Percentiles rank a stretch among this genome's conserved stretches.
Conservation (phyloP, 2,113 vertebrate genomes). For the Rutilus rutilus region DNA sequence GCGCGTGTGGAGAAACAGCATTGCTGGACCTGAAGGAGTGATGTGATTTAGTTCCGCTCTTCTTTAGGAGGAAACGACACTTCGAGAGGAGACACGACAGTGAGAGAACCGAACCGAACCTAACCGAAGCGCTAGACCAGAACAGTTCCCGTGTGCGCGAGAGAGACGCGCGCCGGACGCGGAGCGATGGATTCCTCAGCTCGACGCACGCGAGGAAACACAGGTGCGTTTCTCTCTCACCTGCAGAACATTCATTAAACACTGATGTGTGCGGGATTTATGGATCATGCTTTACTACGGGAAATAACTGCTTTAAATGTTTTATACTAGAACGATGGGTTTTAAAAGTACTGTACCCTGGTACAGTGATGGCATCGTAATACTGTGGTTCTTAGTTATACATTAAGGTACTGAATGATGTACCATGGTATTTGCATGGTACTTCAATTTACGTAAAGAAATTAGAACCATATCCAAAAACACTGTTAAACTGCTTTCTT, state of each 20-base stretch:
- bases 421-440: neutral
- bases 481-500: neutral
- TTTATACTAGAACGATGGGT: neutral
- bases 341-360: neutral
- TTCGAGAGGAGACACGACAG: neutral
- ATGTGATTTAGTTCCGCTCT: neutral
- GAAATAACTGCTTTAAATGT: neutral
- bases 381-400: neutral
- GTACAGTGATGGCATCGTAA: neutral
- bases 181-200: constrained; percentile 31
- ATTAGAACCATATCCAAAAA: neutral
- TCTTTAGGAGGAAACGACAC: neutral
- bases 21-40: neutral
- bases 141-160: neutral
- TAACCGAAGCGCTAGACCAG: neutral
- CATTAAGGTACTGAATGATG: neutral
- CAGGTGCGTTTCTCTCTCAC: constrained; percentile 47
- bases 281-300: neutral
- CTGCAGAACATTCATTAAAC: constrained; percentile 47
- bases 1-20: constrained; percentile 9
- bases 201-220: constrained; percentile 54
- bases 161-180: neutral
- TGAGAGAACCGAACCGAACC: neutral
- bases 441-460: neutral
- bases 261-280: constrained; percentile 12